Percentiles rank a stretch among this genome's conserved stretches.
phyloP scores from a whole-genome alignment of 2,888 invertebrate genomes.

The Boloria euphrosyne region DNA sequence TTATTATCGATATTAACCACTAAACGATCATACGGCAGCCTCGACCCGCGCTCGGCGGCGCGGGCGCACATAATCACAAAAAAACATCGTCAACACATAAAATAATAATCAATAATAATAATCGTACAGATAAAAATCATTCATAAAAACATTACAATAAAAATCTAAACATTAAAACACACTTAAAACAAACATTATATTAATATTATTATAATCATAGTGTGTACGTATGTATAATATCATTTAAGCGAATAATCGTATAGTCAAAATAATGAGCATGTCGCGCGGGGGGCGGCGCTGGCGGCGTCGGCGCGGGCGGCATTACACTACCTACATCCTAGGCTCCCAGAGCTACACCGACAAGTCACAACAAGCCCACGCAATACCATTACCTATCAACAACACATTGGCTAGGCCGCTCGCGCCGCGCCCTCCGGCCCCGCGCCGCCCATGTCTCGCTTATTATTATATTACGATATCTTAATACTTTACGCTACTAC shows the following conservation, averaged over 20 bases:
- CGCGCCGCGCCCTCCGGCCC: slow-evolving; percentile 47
- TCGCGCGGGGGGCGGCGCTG: slow-evolving; percentile 66
- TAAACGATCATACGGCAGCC: slow-evolving; percentile 78
- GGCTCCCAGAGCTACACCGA: slow-evolving; percentile 34
- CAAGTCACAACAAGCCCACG: slow-evolving; percentile 10
- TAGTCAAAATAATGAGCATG: slow-evolving; percentile 81
- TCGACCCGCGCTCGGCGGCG: slow-evolving; percentile 54
- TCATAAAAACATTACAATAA: slow-evolving; percentile 83
- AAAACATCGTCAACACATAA: slow-evolving; percentile 82
- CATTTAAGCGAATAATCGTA: slow-evolving; percentile 82
- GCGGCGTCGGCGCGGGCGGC: slow-evolving; percentile 37
- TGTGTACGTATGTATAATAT: slow-evolving; percentile 81
- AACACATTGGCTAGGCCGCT: slow-evolving; percentile 57
- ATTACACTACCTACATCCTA: slow-evolving; percentile 39
- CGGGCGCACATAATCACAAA: slow-evolving; percentile 78
- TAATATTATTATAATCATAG: slow-evolving; percentile 82
- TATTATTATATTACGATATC: slow-evolving; percentile 77
- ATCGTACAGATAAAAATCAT: slow-evolving; percentile 83
- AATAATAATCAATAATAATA: slow-evolving; percentile 83
- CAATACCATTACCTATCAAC: slow-evolving; percentile 48
- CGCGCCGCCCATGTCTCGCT: slow-evolving; percentile 70
- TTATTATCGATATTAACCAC: slow-evolving; percentile 78
- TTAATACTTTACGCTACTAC: slow-evolving; percentile 82
- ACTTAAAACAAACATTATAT: slow-evolving; percentile 83
- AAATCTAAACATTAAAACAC: slow-evolving; percentile 83